These are phyloP conservation scores for Thymallus thymallus DNA, from an alignment of 2,113 vertebrate species.

Conservation along the genomic window DNA sequence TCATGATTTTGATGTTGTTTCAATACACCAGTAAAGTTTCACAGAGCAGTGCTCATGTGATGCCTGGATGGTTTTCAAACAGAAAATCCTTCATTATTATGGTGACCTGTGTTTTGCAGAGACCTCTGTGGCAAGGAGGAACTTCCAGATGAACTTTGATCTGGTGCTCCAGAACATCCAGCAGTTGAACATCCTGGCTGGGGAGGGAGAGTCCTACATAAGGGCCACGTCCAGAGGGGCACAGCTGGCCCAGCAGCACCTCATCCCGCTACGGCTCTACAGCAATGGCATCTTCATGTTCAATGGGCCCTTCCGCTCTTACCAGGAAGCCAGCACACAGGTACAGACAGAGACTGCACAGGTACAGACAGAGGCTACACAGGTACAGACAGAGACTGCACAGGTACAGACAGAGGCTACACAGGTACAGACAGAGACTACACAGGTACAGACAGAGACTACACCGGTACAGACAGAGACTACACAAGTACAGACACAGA, in stretches of 20 bases:
- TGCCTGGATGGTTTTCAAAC: not conserved
- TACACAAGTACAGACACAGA: not conserved
- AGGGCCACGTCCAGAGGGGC: conserved; percentile 67
- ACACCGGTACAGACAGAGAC: not conserved
- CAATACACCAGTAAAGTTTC: too few species aligned
- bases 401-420: too few species aligned
- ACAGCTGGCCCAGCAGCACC: conserved; percentile 59
- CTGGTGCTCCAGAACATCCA: conserved; percentile 78
- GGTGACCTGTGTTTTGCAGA: conserved; percentile 51
- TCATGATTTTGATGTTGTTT: not conserved
- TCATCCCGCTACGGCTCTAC: conserved; percentile 80
- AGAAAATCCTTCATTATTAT: not conserved
- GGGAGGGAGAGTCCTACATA: conserved; percentile 74
- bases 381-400: not conserved
- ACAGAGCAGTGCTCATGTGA: too few species aligned
- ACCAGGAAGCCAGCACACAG: conserved; percentile 79
- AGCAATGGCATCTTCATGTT: conserved; percentile 85
- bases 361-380: not conserved
- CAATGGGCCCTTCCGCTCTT: conserved; percentile 81
- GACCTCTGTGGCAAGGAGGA: conserved; percentile 32
- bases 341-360: conserved; percentile 63
- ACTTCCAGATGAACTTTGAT: conserved; percentile 81
- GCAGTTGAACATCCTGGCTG: conserved; percentile 81
- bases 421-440: not conserved
- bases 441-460: not conserved